A percentile compares a stretch with the other conserved stretches of the same genome.
phyloP scores from a whole-genome alignment of 1,140 invertebrate species.

The Triops longicaudatus region DNA sequence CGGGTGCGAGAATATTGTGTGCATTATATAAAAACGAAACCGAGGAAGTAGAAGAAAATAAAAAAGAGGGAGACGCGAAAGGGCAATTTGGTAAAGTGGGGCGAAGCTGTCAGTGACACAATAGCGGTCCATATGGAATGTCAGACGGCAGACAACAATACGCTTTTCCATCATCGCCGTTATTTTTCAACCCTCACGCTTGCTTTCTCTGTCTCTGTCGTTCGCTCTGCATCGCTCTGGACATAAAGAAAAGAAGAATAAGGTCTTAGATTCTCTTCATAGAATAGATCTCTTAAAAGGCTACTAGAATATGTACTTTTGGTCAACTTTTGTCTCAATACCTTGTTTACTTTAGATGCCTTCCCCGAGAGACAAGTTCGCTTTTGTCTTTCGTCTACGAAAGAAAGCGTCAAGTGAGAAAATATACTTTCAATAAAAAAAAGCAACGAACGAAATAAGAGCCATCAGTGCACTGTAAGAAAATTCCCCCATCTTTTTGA shows the following conservation, averaged over 20 bases:
- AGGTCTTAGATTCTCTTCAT: not conserved
- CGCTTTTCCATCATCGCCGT: conserved; percentile 4
- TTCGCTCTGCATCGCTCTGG: not conserved
- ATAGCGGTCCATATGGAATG: conserved; percentile 5
- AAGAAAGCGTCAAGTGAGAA: not conserved
- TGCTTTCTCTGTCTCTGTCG: not conserved
- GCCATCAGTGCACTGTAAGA: too few relatives aligned
- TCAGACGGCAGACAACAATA: conserved; percentile 14
- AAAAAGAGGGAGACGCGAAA: conserved; percentile 11
- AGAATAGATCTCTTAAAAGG: conserved; percentile 5
- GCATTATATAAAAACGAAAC: not conserved
- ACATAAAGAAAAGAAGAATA: not conserved
- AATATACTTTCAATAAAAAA: not conserved
- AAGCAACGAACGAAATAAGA: not conserved
- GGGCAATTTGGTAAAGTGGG: conserved; percentile 11
- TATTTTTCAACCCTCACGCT: not conserved
- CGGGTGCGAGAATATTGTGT: not conserved
- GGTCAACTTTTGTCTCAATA: not conserved
- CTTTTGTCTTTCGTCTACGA: not conserved
- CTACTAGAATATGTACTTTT: not conserved
- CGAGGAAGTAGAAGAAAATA: not conserved
- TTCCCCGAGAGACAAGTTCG: not conserved
- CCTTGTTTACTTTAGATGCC: not conserved
- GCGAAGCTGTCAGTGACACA: conserved; percentile 14
- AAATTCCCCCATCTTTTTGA: too few relatives aligned